Evolutionary conservation across 1,140 invertebrate genomes (phyloP), one percentile per base, ranked within the genome.

Genomic region (Zaprionus lachaisei): DNA sequence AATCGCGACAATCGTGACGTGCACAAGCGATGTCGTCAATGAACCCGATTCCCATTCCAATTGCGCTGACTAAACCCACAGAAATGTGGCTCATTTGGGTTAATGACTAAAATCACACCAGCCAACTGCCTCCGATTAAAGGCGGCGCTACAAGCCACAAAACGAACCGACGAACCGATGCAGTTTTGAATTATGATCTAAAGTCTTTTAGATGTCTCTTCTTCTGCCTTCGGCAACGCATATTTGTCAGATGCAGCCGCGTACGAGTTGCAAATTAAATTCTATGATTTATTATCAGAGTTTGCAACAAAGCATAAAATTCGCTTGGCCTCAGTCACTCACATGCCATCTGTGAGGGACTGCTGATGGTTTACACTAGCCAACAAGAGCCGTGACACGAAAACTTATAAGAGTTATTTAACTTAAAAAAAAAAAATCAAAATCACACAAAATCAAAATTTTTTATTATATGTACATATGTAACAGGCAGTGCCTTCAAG

Each of bases 231-330:
- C 66, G 65, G 68, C 64, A 56, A 15, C 83, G 61, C 72, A 41
- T 78, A 74, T 87, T 83, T 80, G 77, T 83, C 75, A 83, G 22
- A 49, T 65, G 58, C 67, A 64, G 49, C 24, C 26, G 5, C 17
- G 22, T 57, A 15, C 31, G 22, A 28, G 56, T 56, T 72, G 77
- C 84, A 81, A 89, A 87, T 87, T 84, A 81, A 81, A 72, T 81
- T 85, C 79, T 82, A 82, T 90, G 82, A 90, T 90, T 90, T 90
- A 90, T 90, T 90, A 91, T 90, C 85, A 85, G 57, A 80, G 72
- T 55, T 58, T 90, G 79, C 85, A 90, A 90, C 85, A 90, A 90
- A 90, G 85, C 85, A 77, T 85, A 80, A 90, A 90, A 90, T 90
- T 90, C 68, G 81, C 80, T 87, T 80, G 83, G 83, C 80, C 77